Evolutionary conservation across 2,797 vertebrate genomes (phyloP), one percentile per base, ranked within the genome.

Genomic region (Yasuhikotakia modesta): DNA sequence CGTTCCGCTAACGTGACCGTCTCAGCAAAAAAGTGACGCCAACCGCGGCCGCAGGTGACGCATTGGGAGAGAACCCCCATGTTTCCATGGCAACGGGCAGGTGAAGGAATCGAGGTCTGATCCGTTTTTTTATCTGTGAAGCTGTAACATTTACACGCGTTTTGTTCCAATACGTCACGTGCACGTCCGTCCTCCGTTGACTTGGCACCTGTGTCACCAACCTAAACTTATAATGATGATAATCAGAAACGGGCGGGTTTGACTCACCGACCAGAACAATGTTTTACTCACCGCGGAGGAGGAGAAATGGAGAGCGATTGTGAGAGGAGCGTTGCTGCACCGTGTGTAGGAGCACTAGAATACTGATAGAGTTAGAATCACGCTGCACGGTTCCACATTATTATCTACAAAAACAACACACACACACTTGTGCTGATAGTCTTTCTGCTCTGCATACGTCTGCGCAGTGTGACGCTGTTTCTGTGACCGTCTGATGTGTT

Each of bases 1-100:
- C 19, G 67, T 7, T 46, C 21, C 22, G 35, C 0, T 0, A 70
- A 35, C 3, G 3, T 67, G 50, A 80, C 66, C 17, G 45, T 66
- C 43, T 73, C 63, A 52, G 57, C 7, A 17, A 76, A 16, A 48
- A 70, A 70, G 60, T 32, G 16, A 64, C 24, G 45, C 19, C 27
- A 91, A 90, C 91, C 78, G 88, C 88, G 89, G 88, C 83, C 89
- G 87, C 88, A 89, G 86, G 88, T 93, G 91, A 92, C 85, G 90
- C 89, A 90, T 63, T 80, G 17, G 61, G 73, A 73, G 35, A 79
- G 89, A 93, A 90, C 91, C 87, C 91, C 90, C 88, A 53, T 88
- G 92, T 93, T 92, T 90, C 93, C 92, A 94, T 93, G 91, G 93
- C 89, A 93, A 94, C 91, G 83, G 79, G 87, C 90, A 92, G 91